Evolutionary conservation across 2,888 invertebrate species (phyloP).

Genomic region (Eupithecia subfuscata): DNA sequence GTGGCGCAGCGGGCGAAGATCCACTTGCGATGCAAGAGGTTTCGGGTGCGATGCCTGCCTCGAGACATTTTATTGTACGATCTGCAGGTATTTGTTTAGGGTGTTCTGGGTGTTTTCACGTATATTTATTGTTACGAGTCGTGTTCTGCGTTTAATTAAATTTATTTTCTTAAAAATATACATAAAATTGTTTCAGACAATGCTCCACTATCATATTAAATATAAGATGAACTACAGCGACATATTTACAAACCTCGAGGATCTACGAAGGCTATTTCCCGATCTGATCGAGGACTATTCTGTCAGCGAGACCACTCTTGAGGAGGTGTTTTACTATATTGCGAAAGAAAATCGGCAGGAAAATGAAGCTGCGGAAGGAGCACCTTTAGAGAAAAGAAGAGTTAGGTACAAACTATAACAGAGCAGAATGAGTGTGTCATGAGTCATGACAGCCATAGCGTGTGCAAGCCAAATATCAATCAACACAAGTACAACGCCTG

Average conservation of each 20-base stretch:
- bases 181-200: conserved; percentile 71
- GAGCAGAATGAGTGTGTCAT: not conserved
- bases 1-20: too few species aligned
- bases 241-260: conserved; percentile 86
- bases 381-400: not conserved
- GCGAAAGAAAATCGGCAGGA: conserved; percentile 50
- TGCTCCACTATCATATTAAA: conserved; percentile 88
- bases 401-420: not conserved
- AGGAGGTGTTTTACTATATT: conserved; percentile 88
- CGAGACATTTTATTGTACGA: too few species aligned
- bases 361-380: not conserved
- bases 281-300: conserved; percentile 88
- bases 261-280: conserved; percentile 68
- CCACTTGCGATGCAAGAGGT: too few species aligned
- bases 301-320: conserved; percentile 90
- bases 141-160: too few species aligned
- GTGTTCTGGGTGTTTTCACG: too few species aligned
- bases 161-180: too few species aligned
- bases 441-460: not conserved
- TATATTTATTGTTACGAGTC: too few species aligned
- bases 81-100: too few species aligned
- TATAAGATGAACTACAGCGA: conserved; percentile 84
- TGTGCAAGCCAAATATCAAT: too few species aligned
- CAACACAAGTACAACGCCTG: too few species aligned
- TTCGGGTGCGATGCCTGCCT: too few species aligned